Conservation (phyloP, 2,888 invertebrate species). For the Aphelenchoides bicaudatus region DNA sequence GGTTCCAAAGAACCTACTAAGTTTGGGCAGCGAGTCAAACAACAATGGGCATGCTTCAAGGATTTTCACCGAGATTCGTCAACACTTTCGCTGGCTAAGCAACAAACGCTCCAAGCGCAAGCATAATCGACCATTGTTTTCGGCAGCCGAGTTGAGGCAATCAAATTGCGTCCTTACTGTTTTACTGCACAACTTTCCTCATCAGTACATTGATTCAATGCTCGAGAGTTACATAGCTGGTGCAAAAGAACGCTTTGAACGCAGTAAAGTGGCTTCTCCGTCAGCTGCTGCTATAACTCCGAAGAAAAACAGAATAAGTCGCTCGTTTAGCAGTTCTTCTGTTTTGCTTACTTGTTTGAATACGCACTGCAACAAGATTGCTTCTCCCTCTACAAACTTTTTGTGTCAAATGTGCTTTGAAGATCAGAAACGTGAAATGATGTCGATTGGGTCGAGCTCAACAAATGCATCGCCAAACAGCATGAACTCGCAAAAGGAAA, state of each 20-base stretch:
- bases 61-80: slow-evolving; percentile 31
- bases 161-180: slow-evolving; percentile 50
- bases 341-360: slow-evolving; percentile 55
- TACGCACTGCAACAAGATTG: slow-evolving; percentile 44
- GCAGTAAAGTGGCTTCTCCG: slow-evolving; percentile 15
- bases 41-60: slow-evolving; percentile 17
- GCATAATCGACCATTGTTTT: slow-evolving; percentile 14
- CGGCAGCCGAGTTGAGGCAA: slow-evolving; percentile 42
- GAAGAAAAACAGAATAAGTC: slow-evolving; percentile 49
- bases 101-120: slow-evolving; percentile 19
- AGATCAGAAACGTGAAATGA: slow-evolving; percentile 45
- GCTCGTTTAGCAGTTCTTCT: slow-evolving; percentile 52
- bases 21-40: neutral
- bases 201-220: slow-evolving; percentile 55
- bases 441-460: slow-evolving; percentile 31
- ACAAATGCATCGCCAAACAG: slow-evolving; percentile 9
- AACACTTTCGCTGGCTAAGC: slow-evolving; percentile 30
- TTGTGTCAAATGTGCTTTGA: slow-evolving; percentile 55
- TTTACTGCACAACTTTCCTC: slow-evolving; percentile 44
- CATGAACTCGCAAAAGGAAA: slow-evolving; percentile 13
- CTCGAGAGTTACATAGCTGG: slow-evolving; percentile 50
- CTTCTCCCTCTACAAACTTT: slow-evolving; percentile 56
- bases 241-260: slow-evolving; percentile 40
- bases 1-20: too few species aligned
- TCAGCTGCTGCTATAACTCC: slow-evolving; percentile 7